These are phyloP conservation scores for Sebastes schlegelii DNA, from an alignment of 2,113 vertebrate species.

Conservation along the genomic window DNA sequence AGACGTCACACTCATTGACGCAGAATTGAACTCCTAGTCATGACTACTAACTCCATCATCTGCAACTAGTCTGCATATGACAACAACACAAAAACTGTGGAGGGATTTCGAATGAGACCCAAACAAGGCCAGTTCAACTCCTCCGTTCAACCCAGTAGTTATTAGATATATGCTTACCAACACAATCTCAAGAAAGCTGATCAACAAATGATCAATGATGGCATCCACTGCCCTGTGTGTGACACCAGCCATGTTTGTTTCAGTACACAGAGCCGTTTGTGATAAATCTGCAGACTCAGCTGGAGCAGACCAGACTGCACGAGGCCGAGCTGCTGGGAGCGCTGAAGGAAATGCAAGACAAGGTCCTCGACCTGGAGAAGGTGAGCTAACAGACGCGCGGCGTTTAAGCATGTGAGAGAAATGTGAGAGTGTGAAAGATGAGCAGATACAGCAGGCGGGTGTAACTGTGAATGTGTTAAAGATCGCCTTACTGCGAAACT, in stretches of 20 bases:
- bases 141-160: neutral
- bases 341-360: constrained; percentile 96
- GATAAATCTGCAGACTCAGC: constrained; percentile 87
- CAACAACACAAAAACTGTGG: neutral
- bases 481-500: neutral
- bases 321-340: constrained; percentile 91
- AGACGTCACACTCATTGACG: constrained; percentile 2
- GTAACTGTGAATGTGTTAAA: constrained; percentile 7
- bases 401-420: neutral
- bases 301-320: constrained; percentile 90
- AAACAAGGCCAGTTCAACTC: neutral
- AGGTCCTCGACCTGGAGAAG: constrained; percentile 96
- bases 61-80: neutral
- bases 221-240: neutral
- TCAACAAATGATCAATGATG: neutral
- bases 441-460: neutral
- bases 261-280: constrained; percentile 91
- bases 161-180: neutral
- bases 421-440: constrained; percentile 1
- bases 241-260: constrained; percentile 27
- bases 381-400: constrained; percentile 65
- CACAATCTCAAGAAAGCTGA: neutral
- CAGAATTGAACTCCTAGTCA: neutral
- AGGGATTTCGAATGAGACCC: neutral
- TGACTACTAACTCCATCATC: neutral